Evolutionary conservation across 2,797 vertebrate species (phyloP).

Genomic region (Pseudochromis fuscus): DNA sequence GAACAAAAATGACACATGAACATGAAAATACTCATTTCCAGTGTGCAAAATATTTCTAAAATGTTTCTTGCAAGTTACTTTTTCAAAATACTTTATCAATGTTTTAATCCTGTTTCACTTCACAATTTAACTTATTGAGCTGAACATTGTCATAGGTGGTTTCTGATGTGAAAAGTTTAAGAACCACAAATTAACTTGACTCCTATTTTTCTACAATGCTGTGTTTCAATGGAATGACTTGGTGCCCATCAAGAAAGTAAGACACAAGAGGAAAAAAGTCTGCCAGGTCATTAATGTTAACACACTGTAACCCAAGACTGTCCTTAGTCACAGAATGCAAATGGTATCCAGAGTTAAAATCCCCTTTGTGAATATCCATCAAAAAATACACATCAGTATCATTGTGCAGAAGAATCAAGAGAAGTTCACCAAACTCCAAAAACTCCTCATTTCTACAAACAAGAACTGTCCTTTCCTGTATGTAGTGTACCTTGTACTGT

Average conservation of each 20-base stretch:
- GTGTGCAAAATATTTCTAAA: too few species aligned
- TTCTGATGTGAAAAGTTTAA: too few species aligned
- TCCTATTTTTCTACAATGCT: conserved; percentile 34
- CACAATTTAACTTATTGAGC: too few species aligned
- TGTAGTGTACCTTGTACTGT: conserved; percentile 50
- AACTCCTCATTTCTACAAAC: conserved; percentile 44
- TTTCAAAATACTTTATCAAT: too few species aligned
- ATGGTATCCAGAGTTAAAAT: conserved; percentile 33
- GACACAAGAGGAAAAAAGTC: conserved; percentile 37
- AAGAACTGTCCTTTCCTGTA: conserved; percentile 56
- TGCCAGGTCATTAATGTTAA: conserved; percentile 24
- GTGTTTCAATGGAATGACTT: conserved; percentile 43
- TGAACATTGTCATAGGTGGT: too few species aligned
- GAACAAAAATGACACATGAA: too few species aligned
- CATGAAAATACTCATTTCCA: too few species aligned
- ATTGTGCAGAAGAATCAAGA: conserved; percentile 30
- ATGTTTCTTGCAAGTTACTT: too few species aligned
- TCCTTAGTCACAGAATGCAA: conserved; percentile 32
- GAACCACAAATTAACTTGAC: too few species aligned
- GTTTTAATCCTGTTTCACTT: too few species aligned
- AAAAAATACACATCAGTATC: conserved; percentile 36
- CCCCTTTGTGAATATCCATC: conserved; percentile 32
- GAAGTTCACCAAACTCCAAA: conserved; percentile 42
- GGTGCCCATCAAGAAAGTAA: conserved; percentile 30
- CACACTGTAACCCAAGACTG: conserved; percentile 22